Conservation (phyloP, 2,113 vertebrate species). For the Tricholaema leucomelas region DNA sequence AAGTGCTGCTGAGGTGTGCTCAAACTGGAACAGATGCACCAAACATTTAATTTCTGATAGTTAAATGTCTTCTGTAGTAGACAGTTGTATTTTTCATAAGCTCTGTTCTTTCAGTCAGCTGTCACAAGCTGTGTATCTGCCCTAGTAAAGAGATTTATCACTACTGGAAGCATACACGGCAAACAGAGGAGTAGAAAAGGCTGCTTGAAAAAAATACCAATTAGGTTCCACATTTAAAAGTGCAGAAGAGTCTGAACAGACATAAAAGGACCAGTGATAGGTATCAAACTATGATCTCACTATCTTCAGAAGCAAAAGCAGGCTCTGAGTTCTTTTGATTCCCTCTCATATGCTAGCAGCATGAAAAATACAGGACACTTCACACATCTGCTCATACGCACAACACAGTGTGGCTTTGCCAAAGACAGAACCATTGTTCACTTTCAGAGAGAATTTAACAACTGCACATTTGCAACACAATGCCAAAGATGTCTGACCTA, state of each 20-base stretch:
- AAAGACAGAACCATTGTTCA: not conserved
- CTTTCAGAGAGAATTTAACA: not conserved
- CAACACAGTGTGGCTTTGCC: accelerated
- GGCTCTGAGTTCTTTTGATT: slow-evolving; percentile 25
- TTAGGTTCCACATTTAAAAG: slow-evolving; percentile 16
- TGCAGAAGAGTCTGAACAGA: not conserved
- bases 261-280: slow-evolving; percentile 39
- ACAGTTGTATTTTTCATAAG: not conserved
- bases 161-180: not conserved
- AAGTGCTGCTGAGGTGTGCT: not conserved
- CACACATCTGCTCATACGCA: not conserved
- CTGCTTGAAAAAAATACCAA: not conserved
- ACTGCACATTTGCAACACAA: not conserved
- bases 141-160: slow-evolving; percentile 1
- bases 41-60: not conserved
- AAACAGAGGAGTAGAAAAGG: not conserved
- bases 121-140: not conserved
- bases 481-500: not conserved
- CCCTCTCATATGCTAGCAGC: not conserved
- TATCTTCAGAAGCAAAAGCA: slow-evolving; percentile 15
- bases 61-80: not conserved
- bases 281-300: slow-evolving; percentile 11
- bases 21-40: not conserved
- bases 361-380: not conserved
- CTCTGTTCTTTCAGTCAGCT: not conserved